Evolutionary conservation across 2,888 invertebrate species (phyloP).

Genomic region (Phania funesta): DNA sequence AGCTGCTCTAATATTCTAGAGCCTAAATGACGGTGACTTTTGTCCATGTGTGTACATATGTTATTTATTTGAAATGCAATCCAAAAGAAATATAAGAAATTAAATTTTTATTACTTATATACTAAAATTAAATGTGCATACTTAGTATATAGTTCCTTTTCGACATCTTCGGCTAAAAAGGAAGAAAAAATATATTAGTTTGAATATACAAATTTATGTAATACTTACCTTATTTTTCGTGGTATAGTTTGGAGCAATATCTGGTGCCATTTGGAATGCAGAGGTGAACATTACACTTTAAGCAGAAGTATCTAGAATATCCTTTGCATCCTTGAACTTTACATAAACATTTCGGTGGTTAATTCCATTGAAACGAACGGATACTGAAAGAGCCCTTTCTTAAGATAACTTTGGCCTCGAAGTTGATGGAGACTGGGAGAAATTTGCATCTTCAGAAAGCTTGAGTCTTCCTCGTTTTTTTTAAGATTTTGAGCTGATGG

Average conservation of each 20-base stretch:
- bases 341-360: no score
- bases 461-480: no score
- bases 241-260: conserved; percentile 15
- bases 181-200: background rate
- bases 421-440: no score
- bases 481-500: no score
- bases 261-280: conserved; percentile 14
- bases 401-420: no score
- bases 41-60: background rate
- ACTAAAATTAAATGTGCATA: background rate
- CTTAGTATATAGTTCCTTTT: no score
- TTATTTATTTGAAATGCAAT: background rate
- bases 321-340: conserved; percentile 1
- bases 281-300: conserved; percentile 21
- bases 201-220: background rate
- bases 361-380: no score
- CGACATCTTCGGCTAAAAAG: background rate
- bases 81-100: background rate
- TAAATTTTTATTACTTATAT: no score
- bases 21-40: no score
- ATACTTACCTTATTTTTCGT: conserved; percentile 15
- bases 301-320: conserved; percentile 5
- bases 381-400: no score
- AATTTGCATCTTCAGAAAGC: no score
- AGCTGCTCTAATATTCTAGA: no score